Evolutionary conservation across 2,888 invertebrate species (phyloP), one percentile per base, ranked within the genome.

Genomic region (Dryomyza anilis): DNA sequence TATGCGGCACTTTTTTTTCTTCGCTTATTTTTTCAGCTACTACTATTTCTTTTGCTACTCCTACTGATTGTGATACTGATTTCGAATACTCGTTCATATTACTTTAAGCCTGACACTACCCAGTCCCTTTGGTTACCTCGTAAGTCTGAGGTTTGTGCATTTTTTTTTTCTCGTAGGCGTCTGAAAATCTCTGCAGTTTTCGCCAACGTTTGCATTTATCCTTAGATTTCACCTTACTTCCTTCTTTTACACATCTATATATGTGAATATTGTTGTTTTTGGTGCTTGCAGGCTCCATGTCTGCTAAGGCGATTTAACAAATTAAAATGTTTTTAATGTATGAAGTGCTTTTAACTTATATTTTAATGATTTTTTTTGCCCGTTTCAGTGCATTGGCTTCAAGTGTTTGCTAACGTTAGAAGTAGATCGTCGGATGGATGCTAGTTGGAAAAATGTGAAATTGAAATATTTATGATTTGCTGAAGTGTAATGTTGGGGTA

Each of bases 311-410:
- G 79, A 80, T 79, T 79, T 79, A 80, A 75, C 79, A 79, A 79
- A 79, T 79, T 79, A 79, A 79, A 79, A 80, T 78, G 81, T 74
- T 79, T 79, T 79, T 80, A 79, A 79, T 80, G 81, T 80, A 75
- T 77, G 79, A 70, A 77, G 77, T 77, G 75, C 73, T 75, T 75
- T 76, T 74, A 72, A 78, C 77, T 78, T 78, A 78, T 74, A 76
- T 77, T 75, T 75, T 78, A 77, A 78, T 78, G 61, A 46, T 48
- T 59, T 46, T 30, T 50, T 50, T 23, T 23, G 52, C 53, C 25
- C 46, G 43, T 62, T 62, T 48, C 36, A 53, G 8, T 16, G 43
- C 39, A 14, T 14, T 30, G 25, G 36, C 21, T 36, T n/a, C 25
- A 19, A 50, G 23, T 3, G 12, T 16, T 12, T 8, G 55, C 21